Percentiles rank a stretch among this genome's conserved stretches.
Evolutionary conservation across 1,140 invertebrate genomes (phyloP).

Genomic region (Cydia splendana): DNA sequence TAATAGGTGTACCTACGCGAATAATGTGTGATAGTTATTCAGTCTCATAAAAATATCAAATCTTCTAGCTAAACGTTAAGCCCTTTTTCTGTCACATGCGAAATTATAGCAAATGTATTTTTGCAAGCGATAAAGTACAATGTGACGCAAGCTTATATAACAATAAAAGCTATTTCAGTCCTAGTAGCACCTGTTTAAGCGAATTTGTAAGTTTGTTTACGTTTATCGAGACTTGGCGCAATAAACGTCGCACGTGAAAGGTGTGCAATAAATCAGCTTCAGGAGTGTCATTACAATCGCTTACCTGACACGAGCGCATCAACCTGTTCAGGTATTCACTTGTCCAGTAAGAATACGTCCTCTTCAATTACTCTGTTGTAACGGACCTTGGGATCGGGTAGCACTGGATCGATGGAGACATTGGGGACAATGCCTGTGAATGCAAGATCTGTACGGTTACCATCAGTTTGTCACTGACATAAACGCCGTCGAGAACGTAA

Average conservation of each 20-base stretch:
- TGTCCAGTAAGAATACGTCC: too few relatives aligned
- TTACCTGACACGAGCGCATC: neutral
- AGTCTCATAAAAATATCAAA: neutral
- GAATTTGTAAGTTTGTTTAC: slow-evolving; percentile 28
- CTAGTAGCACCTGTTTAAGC: neutral
- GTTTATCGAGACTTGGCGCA: slow-evolving; percentile 38
- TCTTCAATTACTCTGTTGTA: too few relatives aligned
- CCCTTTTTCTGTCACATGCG: neutral
- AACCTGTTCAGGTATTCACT: neutral
- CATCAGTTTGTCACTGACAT: too few relatives aligned
- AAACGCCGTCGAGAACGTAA: too few relatives aligned
- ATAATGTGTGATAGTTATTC: too few relatives aligned
- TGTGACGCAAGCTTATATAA: neutral
- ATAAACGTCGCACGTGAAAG: slow-evolving; percentile 45
- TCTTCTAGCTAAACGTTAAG: neutral
- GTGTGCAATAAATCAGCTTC: slow-evolving; percentile 44
- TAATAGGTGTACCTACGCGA: too few relatives aligned
- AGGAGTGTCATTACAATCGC: slow-evolving; percentile 20
- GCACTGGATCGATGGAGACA: neutral
- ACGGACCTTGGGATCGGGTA: too few relatives aligned
- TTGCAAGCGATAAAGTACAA: neutral
- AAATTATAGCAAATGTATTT: neutral
- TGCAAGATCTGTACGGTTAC: too few relatives aligned
- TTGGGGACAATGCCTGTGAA: neutral
- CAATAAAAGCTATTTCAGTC: neutral